Conservation (phyloP, 2,113 vertebrate species). For the Brienomyrus longianalis region DNA sequence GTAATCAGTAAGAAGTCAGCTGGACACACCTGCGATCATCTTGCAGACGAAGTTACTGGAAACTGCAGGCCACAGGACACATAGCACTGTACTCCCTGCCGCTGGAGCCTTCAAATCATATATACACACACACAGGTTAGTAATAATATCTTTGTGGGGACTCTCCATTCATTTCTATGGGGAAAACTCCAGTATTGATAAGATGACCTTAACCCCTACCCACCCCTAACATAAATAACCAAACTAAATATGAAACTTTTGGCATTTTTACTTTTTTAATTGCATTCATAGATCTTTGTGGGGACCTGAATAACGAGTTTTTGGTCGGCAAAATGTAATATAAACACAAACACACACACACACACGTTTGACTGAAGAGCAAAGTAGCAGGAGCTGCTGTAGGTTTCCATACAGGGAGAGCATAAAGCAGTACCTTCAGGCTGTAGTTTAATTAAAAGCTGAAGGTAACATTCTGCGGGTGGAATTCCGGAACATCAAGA, state of each 20-base stretch:
- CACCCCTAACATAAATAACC: too few relatives aligned
- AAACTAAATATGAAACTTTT: too few relatives aligned
- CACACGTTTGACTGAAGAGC: neutral
- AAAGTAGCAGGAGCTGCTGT: neutral
- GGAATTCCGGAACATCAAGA: neutral
- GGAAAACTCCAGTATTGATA: too few relatives aligned
- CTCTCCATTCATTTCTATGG: too few relatives aligned
- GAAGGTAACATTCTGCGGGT: neutral
- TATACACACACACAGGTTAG: too few relatives aligned
- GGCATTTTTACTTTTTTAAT: too few relatives aligned
- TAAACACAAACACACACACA: too few relatives aligned
- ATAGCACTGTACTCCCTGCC: neutral
- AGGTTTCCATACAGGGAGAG: neutral
- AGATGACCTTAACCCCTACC: too few relatives aligned
- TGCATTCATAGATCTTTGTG: too few relatives aligned
- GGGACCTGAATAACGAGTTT: too few relatives aligned
- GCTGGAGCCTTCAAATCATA: neutral
- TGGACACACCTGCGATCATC: neutral
- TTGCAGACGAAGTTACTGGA: neutral
- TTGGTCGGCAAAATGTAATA: too few relatives aligned
- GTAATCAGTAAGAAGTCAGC: neutral
- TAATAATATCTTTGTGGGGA: neutral
- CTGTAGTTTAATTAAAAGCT: slow-evolving; percentile 1
- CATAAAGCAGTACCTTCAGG: neutral
- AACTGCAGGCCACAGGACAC: neutral